A percentile compares a stretch with the other conserved stretches of the same genome.
Conservation (phyloP, 2,888 invertebrate species). For the Patella caerulea region DNA sequence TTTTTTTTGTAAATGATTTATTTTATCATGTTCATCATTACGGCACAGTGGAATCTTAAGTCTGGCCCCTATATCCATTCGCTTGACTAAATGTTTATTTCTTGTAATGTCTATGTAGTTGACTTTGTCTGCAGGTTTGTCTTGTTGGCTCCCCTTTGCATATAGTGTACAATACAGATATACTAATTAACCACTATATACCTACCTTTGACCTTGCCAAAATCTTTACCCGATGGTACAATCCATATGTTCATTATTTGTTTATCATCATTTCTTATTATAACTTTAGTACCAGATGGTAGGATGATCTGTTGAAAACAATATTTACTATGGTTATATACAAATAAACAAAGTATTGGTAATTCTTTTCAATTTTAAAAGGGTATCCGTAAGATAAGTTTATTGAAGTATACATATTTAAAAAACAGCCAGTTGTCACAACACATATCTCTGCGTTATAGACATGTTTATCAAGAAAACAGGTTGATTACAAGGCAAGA, state of each 20-base stretch:
- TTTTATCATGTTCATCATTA: too few species aligned
- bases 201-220: conserved; percentile 43
- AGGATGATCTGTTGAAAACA: conserved; percentile 35
- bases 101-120: too few species aligned
- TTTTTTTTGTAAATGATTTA: too few species aligned
- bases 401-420: not conserved
- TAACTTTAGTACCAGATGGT: conserved; percentile 41
- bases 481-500: not conserved
- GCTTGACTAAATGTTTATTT: too few species aligned
- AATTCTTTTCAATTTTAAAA: not conserved
- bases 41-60: too few species aligned
- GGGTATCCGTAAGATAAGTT: not conserved
- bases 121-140: too few species aligned
- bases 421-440: not conserved
- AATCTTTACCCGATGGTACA: conserved; percentile 43
- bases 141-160: too few species aligned
- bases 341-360: too few species aligned
- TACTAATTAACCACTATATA: too few species aligned
- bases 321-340: too few species aligned
- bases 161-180: too few species aligned
- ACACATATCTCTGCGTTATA: not conserved
- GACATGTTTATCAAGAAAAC: not conserved
- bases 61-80: too few species aligned
- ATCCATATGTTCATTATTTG: conserved; percentile 41
- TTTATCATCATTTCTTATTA: conserved; percentile 29